phyloP scores from a whole-genome alignment of 2,113 vertebrate genomes.

The Agapornis roseicollis region DNA sequence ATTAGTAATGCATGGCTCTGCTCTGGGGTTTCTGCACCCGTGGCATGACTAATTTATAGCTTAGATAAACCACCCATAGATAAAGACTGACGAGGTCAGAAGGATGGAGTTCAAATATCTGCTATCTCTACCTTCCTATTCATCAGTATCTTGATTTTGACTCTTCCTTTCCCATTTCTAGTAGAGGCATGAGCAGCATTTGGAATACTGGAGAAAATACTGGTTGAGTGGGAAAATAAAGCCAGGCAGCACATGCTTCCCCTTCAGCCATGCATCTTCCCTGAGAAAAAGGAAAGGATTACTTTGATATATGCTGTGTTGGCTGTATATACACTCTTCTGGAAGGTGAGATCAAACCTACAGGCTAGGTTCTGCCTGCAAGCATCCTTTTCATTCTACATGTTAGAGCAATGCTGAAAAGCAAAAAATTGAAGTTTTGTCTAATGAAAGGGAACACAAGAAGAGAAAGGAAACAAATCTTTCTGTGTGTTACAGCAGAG shows the following conservation, averaged over 20 bases:
- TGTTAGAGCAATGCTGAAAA: background rate
- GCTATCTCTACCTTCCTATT: background rate
- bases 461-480: background rate
- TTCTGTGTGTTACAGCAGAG: background rate
- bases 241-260: background rate
- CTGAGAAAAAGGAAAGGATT: background rate
- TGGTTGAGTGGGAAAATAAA: background rate
- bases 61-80: background rate
- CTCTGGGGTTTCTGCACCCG: background rate
- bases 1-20: background rate
- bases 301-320: background rate
- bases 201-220: background rate
- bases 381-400: background rate
- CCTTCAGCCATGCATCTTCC: background rate
- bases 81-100: background rate
- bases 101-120: background rate
- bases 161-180: background rate
- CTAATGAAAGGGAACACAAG: background rate
- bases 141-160: background rate
- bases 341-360: background rate
- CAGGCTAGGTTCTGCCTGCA: background rate
- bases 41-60: background rate
- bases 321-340: background rate
- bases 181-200: background rate
- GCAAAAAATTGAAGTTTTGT: background rate